Conservation (phyloP, 2,797 vertebrate species). For the Carcharodon carcharias region DNA sequence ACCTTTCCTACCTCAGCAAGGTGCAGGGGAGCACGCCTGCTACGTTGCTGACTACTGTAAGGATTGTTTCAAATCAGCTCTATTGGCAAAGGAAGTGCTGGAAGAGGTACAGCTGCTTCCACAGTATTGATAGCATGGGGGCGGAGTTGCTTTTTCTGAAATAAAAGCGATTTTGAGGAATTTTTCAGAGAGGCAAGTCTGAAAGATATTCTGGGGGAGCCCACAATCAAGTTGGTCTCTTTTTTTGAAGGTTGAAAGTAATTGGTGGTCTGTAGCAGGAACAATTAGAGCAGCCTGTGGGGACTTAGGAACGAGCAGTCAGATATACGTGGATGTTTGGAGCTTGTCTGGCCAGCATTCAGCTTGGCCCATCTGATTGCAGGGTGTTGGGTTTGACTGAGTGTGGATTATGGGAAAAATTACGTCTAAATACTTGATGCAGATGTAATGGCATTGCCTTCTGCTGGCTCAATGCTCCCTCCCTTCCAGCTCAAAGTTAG, state of each 20-base stretch:
- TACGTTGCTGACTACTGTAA: neutral
- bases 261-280: neutral
- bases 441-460: neutral
- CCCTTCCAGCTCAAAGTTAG: neutral
- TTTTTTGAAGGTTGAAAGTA: neutral
- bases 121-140: neutral
- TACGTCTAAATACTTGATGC: neutral
- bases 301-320: neutral
- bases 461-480: neutral
- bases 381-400: neutral
- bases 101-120: neutral
- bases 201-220: neutral
- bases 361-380: neutral
- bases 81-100: neutral
- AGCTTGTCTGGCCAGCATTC: too few species aligned
- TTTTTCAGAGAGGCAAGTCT: neutral
- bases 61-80: neutral
- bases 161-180: neutral
- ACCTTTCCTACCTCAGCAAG: neutral
- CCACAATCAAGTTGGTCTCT: neutral
- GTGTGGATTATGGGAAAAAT: neutral
- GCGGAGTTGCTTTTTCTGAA: neutral
- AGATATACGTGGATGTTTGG: neutral
- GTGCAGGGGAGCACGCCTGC: neutral
- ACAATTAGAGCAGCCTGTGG: neutral